A percentile compares a stretch with the other conserved stretches of the same genome.
Conservation (phyloP, 2,797 vertebrate species). For the Sebastes nivosus region DNA sequence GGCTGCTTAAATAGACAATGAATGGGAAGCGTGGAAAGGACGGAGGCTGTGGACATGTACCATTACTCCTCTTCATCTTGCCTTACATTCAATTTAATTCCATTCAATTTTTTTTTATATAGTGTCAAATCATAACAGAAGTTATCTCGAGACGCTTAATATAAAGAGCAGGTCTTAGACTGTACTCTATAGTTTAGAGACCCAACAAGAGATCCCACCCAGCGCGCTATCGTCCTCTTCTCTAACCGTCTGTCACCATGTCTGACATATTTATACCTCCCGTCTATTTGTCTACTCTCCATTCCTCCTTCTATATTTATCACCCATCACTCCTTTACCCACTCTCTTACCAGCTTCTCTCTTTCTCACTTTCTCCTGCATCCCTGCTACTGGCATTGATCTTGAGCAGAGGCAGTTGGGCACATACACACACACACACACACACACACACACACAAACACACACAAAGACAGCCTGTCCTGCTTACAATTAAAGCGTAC, state of each 20-base stretch:
- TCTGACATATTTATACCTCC: slow-evolving; percentile 9
- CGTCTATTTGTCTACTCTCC: slow-evolving; percentile 47
- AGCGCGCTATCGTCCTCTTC: not conserved
- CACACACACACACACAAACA: slow-evolving; percentile 1
- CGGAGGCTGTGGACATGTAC: no score
- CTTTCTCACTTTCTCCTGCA: not conserved
- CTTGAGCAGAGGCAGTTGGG: not conserved
- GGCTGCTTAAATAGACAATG: no score
- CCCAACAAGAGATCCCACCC: no score
- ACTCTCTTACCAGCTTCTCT: not conserved
- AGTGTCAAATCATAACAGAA: no score
- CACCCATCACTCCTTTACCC: not conserved
- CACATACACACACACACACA: not conserved
- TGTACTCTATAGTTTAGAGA: no score
- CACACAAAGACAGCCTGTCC: slow-evolving; percentile 34
- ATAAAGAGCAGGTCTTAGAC: no score
- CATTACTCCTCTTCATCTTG: not conserved
- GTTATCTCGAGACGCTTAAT: no score
- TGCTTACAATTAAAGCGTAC: slow-evolving; percentile 56
- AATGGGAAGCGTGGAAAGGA: no score
- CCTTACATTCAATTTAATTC: not conserved
- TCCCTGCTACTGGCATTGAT: not conserved
- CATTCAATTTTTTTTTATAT: no score
- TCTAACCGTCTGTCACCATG: not conserved
- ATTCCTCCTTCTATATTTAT: slow-evolving; percentile 59